Percentiles rank a stretch among this genome's conserved stretches.
Conservation (phyloP, 2,113 vertebrate genomes). For the Lepus timidus region DNA sequence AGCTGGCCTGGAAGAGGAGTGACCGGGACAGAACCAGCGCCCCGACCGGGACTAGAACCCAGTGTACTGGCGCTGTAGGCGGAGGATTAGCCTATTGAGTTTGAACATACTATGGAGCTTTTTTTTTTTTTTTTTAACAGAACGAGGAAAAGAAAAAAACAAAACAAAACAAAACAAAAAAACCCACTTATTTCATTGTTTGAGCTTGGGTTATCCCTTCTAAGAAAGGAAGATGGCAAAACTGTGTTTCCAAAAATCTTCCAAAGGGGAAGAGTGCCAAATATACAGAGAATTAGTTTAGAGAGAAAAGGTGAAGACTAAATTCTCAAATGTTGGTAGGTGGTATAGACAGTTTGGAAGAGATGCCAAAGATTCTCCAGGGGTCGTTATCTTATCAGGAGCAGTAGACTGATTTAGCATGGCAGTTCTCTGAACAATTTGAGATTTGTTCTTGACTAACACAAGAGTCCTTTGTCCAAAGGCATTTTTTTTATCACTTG, state of each 20-base stretch:
- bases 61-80: no score
- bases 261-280: not conserved
- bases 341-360: constrained; percentile 43
- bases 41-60: no score
- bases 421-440: constrained; percentile 48
- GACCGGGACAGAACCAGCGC: no score
- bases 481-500: constrained; percentile 65
- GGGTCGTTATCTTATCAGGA: not conserved
- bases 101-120: constrained; percentile 13
- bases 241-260: constrained; percentile 46
- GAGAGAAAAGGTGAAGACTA: constrained; percentile 50
- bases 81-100: not conserved
- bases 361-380: not conserved
- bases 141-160: not conserved
- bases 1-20: no score
- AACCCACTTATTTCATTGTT: constrained; percentile 29
- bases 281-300: constrained; percentile 37
- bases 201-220: not conserved
- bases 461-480: constrained; percentile 73
- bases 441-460: constrained; percentile 69
- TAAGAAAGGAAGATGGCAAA: constrained; percentile 47
- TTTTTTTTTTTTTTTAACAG: not conserved
- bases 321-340: not conserved
- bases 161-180: constrained; percentile 25
- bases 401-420: not conserved